Base-by-base conservation (phyloP, 1,140 invertebrate genomes). In the Augochlora pura region DNA sequence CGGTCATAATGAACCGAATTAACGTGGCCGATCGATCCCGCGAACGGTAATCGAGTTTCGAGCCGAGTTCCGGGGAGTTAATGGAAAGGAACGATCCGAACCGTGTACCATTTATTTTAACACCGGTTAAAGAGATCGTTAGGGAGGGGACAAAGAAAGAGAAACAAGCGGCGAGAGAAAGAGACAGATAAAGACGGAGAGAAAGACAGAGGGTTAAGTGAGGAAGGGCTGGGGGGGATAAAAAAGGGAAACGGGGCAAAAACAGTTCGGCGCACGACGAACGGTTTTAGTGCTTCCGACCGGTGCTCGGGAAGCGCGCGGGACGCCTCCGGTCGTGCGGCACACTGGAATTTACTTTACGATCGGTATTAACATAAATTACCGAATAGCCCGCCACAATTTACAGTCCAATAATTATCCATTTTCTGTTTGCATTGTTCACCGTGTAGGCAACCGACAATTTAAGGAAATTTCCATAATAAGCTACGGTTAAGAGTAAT, bases 371-470 rank as follows among this genome's bases (percentile, higher is more conserved):
- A 85, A 73, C 86, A 86, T 87, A 85, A 87, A 77, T 71, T 79
- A 76, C 76, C 54, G 49, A 76, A 77, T 54, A n/a, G 27, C 83
- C 57, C 75, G 79, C 63, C 66, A 66, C 77, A 75, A 85, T 85
- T 85, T 80, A 75, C 82, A 77, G 75, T 86, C 83, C 80, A 87
- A 89, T 87, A 89, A 89, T 88, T 90, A 89, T 86, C 85, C 88
- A 83, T 87, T 89, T 88, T 86, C 85, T 86, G 88, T 89, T 89
- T 88, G 88, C 84, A 89, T 88, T 89, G 88, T 88, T 87, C 80
- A 81, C 71, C 57, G 77, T 68, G 57, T 63, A 74, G 78, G 76
- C 79, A 83, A 88, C 87, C 83, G 82, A 68, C 83, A 85, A 85
- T 89, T 88, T 85, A 80, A 84, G 73, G 81, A 82, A 81, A 89